Evolutionary conservation across 1,140 invertebrate genomes (phyloP).

Genomic region (Bradysia coprophila): DNA sequence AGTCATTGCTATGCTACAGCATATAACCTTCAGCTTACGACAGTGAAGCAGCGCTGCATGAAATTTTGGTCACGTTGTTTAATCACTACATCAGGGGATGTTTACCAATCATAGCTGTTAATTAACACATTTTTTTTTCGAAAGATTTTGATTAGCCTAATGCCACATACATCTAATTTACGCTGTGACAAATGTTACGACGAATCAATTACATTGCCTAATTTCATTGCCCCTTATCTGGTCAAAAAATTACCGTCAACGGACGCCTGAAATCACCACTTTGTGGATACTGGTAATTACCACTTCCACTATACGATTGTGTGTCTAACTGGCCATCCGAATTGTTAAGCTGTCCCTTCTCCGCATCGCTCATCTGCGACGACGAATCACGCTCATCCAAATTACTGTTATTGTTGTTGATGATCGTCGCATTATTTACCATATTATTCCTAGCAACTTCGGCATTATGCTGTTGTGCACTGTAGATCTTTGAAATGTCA

Average conservation of each 20-base stretch:
- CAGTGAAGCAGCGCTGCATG: too few species aligned
- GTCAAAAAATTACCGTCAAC: slow-evolving; percentile 74
- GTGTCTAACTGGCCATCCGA: not conserved
- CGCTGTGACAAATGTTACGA: too few species aligned
- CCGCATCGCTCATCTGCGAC: not conserved
- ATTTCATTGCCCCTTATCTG: too few species aligned
- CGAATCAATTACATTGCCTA: too few species aligned
- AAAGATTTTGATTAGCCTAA: too few species aligned
- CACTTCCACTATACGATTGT: slow-evolving; percentile 9
- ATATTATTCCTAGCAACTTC: not conserved
- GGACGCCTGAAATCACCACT: slow-evolving; percentile 49
- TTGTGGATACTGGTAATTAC: slow-evolving; percentile 25
- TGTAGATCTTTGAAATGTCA: slow-evolving; percentile 52
- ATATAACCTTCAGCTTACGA: too few species aligned
- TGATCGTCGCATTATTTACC: slow-evolving; percentile 2
- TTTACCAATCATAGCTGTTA: too few species aligned
- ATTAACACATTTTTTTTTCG: too few species aligned
- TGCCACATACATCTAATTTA: too few species aligned
- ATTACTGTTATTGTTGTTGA: slow-evolving; percentile 7
- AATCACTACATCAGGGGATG: too few species aligned
- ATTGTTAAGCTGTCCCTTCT: not conserved
- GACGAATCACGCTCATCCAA: not conserved
- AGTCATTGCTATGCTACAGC: too few species aligned
- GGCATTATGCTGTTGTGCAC: slow-evolving; percentile 9
- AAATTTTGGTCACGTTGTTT: too few species aligned